Percentiles rank a stretch among this genome's conserved stretches.
phyloP scores from a whole-genome alignment of 2,888 invertebrate species.

The Drosophila pegasa region DNA sequence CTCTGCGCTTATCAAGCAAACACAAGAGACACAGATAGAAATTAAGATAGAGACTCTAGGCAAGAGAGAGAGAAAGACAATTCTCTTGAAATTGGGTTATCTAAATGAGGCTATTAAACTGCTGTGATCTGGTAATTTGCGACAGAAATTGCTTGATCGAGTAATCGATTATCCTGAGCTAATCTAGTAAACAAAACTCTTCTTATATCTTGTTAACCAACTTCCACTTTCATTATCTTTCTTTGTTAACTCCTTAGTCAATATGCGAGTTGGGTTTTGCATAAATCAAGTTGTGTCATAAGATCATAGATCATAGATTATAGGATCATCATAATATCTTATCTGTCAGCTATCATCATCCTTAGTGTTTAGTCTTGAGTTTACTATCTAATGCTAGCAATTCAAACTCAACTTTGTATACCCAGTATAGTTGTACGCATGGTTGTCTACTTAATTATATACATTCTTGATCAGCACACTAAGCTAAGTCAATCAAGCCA shows the following conservation, averaged over 20 bases:
- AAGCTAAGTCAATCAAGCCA: neutral
- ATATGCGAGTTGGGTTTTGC: neutral
- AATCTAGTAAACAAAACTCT: neutral
- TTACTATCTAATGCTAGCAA: neutral
- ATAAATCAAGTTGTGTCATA: neutral
- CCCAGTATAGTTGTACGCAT: neutral
- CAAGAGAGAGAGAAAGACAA: neutral
- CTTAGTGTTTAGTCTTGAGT: neutral
- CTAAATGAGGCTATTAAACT: conserved; percentile 37
- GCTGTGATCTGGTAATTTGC: conserved; percentile 19
- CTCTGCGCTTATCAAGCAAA: conserved; percentile 35
- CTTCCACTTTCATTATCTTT: neutral
- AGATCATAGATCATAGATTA: no score
- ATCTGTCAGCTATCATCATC: neutral
- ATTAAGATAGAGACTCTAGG: neutral
- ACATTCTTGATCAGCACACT: neutral
- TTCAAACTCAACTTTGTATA: neutral
- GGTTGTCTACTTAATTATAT: neutral
- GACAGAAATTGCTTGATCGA: neutral
- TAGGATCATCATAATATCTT: neutral
- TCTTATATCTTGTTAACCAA: neutral
- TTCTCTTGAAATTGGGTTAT: conserved; percentile 39
- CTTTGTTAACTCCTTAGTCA: neutral
- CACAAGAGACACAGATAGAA: neutral
- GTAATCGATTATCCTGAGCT: neutral